phyloP scores from a whole-genome alignment of 2,113 vertebrate species.

The Lonchura striata region DNA sequence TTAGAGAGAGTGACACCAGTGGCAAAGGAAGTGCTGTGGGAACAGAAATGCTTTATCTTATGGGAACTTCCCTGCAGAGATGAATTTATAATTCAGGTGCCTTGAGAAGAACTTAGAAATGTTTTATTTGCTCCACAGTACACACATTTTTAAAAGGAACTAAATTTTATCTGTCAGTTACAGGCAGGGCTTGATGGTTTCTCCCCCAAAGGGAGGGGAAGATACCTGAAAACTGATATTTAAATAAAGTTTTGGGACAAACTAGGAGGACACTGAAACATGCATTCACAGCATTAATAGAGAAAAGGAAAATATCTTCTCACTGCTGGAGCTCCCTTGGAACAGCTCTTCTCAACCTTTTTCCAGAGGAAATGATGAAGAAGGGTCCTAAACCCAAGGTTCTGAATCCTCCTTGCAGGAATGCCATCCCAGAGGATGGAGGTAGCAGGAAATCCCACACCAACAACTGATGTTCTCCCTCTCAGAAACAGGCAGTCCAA shows the following conservation, averaged over 20 bases:
- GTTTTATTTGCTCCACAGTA: not conserved
- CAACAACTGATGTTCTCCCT: not conserved
- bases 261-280: not conserved
- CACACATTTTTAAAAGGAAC: not conserved
- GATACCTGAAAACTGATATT: not conserved
- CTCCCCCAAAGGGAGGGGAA: not conserved
- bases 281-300: not conserved
- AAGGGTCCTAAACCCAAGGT: not conserved
- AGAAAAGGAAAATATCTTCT: not conserved
- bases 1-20: not conserved
- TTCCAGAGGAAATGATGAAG: not conserved
- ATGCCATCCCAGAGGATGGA: not conserved
- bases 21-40: not conserved
- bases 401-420: not conserved
- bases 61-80: not conserved
- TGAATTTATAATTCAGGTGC: not conserved
- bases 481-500: rapidly evolving
- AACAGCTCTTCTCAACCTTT: not conserved
- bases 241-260: not conserved
- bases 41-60: not conserved
- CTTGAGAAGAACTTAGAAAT: not conserved
- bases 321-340: not conserved
- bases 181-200: not conserved
- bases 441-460: not conserved
- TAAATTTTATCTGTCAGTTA: not conserved